phyloP scores from a whole-genome alignment of 2,113 vertebrate genomes.

The Strix uralensis region DNA sequence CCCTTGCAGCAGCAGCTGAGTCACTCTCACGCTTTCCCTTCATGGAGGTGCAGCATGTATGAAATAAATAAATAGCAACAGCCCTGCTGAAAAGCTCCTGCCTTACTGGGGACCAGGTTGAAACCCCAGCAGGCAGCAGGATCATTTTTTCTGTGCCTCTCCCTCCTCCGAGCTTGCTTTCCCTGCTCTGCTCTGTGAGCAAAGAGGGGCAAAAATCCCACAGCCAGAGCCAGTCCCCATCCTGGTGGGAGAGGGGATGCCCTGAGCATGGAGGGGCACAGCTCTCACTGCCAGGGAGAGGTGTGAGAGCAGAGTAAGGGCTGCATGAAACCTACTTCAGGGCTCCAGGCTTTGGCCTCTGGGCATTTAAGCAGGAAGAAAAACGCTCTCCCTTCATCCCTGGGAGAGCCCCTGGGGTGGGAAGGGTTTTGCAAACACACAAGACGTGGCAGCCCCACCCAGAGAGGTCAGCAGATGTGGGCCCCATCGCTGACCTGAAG shows the following conservation, averaged over 20 bases:
- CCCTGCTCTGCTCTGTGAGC: not conserved
- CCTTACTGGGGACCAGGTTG: not conserved
- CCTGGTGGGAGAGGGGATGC: not conserved
- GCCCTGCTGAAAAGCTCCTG: not conserved
- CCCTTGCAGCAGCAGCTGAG: not conserved
- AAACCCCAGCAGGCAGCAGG: not conserved
- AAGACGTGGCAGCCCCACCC: not conserved
- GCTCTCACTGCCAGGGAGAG: not conserved
- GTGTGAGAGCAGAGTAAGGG: fast-evolving
- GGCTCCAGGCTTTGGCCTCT: not conserved
- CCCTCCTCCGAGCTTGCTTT: not conserved
- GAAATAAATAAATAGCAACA: not conserved
- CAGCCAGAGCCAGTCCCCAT: fast-evolving
- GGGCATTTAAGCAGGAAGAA: not conserved
- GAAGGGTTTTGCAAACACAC: not conserved
- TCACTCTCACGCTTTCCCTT: not conserved
- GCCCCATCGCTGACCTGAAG: not conserved
- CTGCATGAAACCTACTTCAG: not conserved
- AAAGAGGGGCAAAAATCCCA: not conserved
- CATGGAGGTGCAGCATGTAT: fast-evolving
- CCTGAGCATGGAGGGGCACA: not conserved
- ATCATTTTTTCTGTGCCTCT: not conserved
- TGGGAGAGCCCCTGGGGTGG: not conserved
- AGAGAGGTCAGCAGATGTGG: fast-evolving
- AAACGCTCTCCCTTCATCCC: not conserved